Base-by-base conservation (phyloP, 2,113 vertebrate genomes). In the Sterrhoptilus dennistouni region DNA sequence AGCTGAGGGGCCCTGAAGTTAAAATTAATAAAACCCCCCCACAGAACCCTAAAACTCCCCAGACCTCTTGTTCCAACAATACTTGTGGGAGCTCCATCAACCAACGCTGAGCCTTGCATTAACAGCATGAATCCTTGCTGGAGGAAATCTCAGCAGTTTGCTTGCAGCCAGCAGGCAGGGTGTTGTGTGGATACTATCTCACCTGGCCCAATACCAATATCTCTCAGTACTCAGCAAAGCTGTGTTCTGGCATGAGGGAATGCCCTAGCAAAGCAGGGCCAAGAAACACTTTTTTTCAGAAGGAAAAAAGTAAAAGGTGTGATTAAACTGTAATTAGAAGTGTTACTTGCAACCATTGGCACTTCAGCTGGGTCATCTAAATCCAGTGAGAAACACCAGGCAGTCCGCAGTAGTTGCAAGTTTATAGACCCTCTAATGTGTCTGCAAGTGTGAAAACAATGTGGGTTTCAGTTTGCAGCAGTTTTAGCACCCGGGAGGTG, bases 141-240 rank as follows among this genome's bases (percentile, higher is more conserved):
- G 38, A 75, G 31, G 38, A 81, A 63, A 63, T 56, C 77, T 75
- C 60, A 44, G 40, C 22, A 6, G 31, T 65, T 65, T 21, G 28
- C 36, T 69, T 0, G 1, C 29, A 83, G 71, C 27, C 2, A 1
- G 42, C 63, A 49, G 71, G 64, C 50, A 80, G 61, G 40, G 54
- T 49, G 69, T 15, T 84, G n/a, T 36, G 59, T 11, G 4, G 3
- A 5, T 0, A 1, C 50, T 1, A 1, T 61, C 88, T 72, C 1
- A 0, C 63, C 49, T 90, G 92, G 87, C 65, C 44, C 44, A 20
- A 66, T 54, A 87, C 80, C 50, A 91, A 6, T 59, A 31, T 33
- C 50, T 45, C 36, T n/a, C 1, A 3, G 54, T 31, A 38, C 21
- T 64, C 36, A 11, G 76, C 40, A 83, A 57, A 89, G 60, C 44